Evolutionary conservation across 1,140 invertebrate species (phyloP).

Genomic region (Drosophila willistoni): DNA sequence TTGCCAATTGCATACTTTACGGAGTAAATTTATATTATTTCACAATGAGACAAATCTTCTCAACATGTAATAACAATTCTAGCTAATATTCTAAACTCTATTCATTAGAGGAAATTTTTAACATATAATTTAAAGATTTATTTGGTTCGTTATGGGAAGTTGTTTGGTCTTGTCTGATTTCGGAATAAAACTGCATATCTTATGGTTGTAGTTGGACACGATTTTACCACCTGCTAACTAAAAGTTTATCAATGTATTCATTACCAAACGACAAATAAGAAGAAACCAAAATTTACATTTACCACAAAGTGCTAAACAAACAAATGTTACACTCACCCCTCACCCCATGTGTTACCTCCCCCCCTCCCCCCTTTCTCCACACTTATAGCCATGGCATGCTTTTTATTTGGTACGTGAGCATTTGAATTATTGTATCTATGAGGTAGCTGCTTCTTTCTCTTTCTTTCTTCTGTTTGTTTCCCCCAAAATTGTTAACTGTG

Average conservation of each 20-base stretch:
- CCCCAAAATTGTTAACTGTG: constrained; percentile 53
- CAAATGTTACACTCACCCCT: not conserved
- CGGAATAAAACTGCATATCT: constrained; percentile 18
- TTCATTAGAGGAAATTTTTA: too few species aligned
- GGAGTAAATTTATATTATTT: too few species aligned
- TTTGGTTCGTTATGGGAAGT: not conserved
- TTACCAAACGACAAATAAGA: not conserved
- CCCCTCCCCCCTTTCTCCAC: not conserved
- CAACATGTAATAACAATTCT: too few species aligned
- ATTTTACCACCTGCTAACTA: constrained; percentile 55
- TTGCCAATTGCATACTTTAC: too few species aligned
- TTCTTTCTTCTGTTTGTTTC: constrained; percentile 41
- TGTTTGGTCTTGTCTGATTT: not conserved
- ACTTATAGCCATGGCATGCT: constrained; percentile 40
- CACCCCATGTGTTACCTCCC: not conserved
- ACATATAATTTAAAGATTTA: not conserved
- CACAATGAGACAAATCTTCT: too few species aligned
- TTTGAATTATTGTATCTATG: constrained; percentile 48
- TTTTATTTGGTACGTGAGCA: constrained; percentile 68
- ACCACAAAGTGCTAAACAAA: constrained; percentile 10
- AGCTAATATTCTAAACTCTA: too few species aligned
- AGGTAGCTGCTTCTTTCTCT: constrained; percentile 1
- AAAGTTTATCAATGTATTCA: constrained; percentile 50
- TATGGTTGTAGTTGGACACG: constrained; percentile 34
- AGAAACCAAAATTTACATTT: not conserved